These are phyloP conservation scores for Ispidina picta DNA, from an alignment of 2,797 vertebrate species.

Conservation along the genomic window DNA sequence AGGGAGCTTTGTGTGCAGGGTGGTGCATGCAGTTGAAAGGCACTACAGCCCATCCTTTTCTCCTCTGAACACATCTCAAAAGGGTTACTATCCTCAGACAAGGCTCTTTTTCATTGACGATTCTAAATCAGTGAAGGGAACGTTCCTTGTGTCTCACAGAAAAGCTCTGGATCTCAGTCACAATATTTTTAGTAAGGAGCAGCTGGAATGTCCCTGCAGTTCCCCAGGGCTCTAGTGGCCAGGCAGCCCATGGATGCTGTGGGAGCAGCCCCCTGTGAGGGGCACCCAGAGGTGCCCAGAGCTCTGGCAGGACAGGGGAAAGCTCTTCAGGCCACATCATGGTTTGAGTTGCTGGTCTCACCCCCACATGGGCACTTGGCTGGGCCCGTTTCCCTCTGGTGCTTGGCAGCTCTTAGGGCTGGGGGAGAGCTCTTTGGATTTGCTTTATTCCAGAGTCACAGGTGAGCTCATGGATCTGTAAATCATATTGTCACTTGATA, in stretches of 20 bases:
- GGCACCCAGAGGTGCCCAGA: rapidly evolving
- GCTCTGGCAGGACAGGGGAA: no score
- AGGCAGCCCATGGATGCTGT: background rate
- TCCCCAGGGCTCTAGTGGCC: background rate
- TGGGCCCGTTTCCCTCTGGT: background rate
- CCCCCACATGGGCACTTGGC: rapidly evolving
- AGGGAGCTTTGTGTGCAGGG: background rate
- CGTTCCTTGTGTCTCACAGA: background rate
- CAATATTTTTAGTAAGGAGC: background rate
- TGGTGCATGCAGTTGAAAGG: rapidly evolving
- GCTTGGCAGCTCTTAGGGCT: background rate
- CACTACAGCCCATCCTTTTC: background rate
- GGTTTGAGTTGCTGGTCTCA: no score
- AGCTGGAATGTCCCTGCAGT: background rate
- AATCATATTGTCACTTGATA: background rate
- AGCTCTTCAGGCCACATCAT: rapidly evolving
- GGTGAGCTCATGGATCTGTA: background rate
- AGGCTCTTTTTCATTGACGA: background rate
- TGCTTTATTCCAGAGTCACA: background rate
- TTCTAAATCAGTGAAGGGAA: background rate
- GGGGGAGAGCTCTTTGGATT: rapidly evolving
- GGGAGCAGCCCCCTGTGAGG: background rate
- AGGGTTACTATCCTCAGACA: background rate
- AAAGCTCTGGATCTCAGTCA: rapidly evolving
- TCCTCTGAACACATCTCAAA: rapidly evolving